phyloP scores from a whole-genome alignment of 2,797 vertebrate genomes.

The Pangasius krempfi region DNA sequence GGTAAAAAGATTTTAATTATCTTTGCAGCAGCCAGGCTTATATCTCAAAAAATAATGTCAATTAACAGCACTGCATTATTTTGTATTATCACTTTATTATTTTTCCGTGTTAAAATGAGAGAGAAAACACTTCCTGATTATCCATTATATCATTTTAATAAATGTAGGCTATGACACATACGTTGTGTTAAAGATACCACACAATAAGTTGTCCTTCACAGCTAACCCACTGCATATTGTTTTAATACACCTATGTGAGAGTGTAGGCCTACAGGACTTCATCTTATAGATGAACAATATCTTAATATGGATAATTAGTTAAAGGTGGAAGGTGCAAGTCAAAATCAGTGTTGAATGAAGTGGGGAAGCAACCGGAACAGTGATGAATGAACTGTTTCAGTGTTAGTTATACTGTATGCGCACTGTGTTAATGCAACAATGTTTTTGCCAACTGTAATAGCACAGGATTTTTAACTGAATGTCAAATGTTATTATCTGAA shows the following conservation, averaged over 20 bases:
- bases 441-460: background rate
- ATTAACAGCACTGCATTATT: background rate
- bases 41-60: background rate
- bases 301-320: background rate
- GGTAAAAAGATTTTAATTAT: background rate
- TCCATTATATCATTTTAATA: background rate
- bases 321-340: background rate
- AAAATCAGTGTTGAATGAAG: background rate
- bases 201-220: background rate
- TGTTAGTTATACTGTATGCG: background rate
- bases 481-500: conserved; percentile 19
- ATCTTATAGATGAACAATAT: background rate
- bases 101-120: background rate
- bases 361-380: background rate
- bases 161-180: background rate
- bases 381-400: background rate
- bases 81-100: background rate
- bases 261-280: background rate
- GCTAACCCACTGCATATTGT: background rate
- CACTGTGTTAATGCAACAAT: conserved; percentile 9
- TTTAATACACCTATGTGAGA: background rate
- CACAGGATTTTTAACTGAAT: background rate
- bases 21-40: background rate
- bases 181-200: background rate
- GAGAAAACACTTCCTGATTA: background rate